Conservation (phyloP, 2,888 invertebrate genomes). For the Tridacna gigas region DNA sequence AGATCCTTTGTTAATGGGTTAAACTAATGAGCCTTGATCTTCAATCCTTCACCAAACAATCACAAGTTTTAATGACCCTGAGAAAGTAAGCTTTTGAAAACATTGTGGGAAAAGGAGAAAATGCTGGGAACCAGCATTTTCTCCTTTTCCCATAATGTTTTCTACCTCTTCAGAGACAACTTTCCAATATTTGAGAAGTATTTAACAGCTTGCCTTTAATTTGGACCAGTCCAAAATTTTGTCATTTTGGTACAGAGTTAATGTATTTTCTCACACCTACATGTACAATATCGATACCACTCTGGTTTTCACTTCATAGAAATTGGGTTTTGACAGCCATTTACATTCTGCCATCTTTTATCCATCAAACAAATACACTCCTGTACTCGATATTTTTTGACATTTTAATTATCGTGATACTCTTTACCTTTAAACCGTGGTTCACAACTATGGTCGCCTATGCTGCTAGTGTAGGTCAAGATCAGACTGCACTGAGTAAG, state of each 20-base stretch:
- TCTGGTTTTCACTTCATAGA: constrained; percentile 2
- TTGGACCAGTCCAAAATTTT: no score
- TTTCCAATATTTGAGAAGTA: no score
- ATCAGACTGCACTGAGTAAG: no score
- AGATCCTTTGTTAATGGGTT: no score
- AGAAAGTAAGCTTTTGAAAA: background rate
- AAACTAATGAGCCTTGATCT: no score
- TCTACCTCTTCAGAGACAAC: no score
- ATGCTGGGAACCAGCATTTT: background rate
- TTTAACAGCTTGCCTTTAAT: no score
- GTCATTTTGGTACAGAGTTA: no score
- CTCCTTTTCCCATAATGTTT: constrained; percentile 9
- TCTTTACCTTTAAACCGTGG: background rate
- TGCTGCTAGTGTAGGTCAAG: no score
- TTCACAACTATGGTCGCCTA: no score
- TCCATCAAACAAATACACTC: constrained; percentile 16
- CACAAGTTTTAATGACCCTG: background rate
- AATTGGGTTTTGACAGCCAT: constrained; percentile 12
- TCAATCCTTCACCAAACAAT: constrained; percentile 7
- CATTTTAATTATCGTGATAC: background rate
- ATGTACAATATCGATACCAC: background rate
- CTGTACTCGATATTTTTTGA: background rate
- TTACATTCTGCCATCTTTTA: constrained; percentile 10
- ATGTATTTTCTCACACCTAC: constrained; percentile 1
- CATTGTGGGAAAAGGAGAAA: constrained; percentile 8